These are phyloP conservation scores for Pectinophora gossypiella DNA, from an alignment of 1,140 invertebrate genomes.

Conservation along the genomic window DNA sequence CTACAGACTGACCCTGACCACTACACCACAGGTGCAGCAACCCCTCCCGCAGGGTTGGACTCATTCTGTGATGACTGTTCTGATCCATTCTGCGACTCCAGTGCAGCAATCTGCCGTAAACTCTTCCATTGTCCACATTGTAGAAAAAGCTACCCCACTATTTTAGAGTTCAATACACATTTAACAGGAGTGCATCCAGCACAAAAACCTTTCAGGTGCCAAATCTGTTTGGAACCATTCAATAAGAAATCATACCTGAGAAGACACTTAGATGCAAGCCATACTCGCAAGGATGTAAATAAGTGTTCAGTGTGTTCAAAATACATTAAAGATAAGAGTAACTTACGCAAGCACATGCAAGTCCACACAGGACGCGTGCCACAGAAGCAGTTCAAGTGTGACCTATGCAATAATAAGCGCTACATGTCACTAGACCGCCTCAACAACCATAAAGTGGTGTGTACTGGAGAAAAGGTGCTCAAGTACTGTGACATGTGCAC, in stretches of 20 bases:
- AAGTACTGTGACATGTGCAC: conserved; percentile 75
- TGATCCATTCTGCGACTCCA: conserved; percentile 72
- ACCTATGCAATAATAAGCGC: conserved; percentile 72
- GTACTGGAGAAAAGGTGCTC: conserved; percentile 69
- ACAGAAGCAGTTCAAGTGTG: conserved; percentile 75
- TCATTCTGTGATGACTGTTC: conserved; percentile 73
- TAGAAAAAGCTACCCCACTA: conserved; percentile 72
- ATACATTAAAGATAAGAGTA: conserved; percentile 75
- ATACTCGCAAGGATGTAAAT: conserved; percentile 73
- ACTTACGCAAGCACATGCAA: conserved; percentile 74
- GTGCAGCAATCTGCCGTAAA: conserved; percentile 63
- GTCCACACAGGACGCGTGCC: conserved; percentile 73
- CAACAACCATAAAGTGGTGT: conserved; percentile 72
- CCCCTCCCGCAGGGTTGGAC: conserved; percentile 59
- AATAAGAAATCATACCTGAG: conserved; percentile 69
- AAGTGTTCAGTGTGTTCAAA: conserved; percentile 75
- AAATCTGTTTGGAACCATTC: conserved; percentile 73
- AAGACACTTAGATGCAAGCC: conserved; percentile 68
- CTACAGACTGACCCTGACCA: conserved; percentile 53
- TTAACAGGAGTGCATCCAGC: conserved; percentile 71
- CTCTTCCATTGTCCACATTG: conserved; percentile 74
- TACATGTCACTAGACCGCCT: conserved; percentile 73
- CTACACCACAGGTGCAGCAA: conserved; percentile 41
- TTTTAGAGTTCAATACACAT: conserved; percentile 72
- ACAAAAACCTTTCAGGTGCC: conserved; percentile 73